Conservation (phyloP, 2,888 invertebrate genomes). For the Troides oblongomaculatus region DNA sequence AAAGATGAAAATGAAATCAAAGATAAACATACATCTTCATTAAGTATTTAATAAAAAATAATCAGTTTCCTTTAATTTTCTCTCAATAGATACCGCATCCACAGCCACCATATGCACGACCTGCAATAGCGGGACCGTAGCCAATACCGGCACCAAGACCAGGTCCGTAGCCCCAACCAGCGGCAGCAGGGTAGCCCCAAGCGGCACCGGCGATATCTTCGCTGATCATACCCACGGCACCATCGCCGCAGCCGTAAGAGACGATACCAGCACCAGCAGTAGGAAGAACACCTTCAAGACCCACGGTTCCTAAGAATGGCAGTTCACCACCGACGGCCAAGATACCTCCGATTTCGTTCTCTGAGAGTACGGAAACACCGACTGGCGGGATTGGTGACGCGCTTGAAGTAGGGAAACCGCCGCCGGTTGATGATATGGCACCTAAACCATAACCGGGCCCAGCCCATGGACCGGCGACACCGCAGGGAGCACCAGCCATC, state of each 20-base stretch:
- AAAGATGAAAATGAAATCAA: too few species aligned
- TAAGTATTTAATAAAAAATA: too few species aligned
- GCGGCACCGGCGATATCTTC: constrained; percentile 32
- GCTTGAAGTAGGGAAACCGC: constrained; percentile 41
- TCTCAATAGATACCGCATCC: constrained; percentile 20
- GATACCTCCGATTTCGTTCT: constrained; percentile 44
- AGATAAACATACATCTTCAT: too few species aligned
- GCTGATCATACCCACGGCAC: constrained; percentile 36
- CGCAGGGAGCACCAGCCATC: constrained; percentile 28
- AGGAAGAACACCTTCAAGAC: constrained; percentile 43
- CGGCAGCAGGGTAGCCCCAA: constrained; percentile 28
- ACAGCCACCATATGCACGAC: constrained; percentile 26
- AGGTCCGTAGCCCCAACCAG: constrained; percentile 29
- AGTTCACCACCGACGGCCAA: constrained; percentile 39
- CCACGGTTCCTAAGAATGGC: constrained; percentile 44
- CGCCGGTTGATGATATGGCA: constrained; percentile 30
- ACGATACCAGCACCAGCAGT: constrained; percentile 45
- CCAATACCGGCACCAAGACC: constrained; percentile 24
- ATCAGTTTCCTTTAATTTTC: neutral
- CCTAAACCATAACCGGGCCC: constrained; percentile 27
- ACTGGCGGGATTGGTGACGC: constrained; percentile 38
- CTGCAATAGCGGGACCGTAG: constrained; percentile 23
- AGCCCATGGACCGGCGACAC: constrained; percentile 33
- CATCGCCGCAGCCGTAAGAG: constrained; percentile 42
- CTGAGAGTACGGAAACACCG: constrained; percentile 41